Evolutionary conservation across 2,888 invertebrate species (phyloP), one percentile per base, ranked within the genome.

Genomic region (Antheraea assamensis): DNA sequence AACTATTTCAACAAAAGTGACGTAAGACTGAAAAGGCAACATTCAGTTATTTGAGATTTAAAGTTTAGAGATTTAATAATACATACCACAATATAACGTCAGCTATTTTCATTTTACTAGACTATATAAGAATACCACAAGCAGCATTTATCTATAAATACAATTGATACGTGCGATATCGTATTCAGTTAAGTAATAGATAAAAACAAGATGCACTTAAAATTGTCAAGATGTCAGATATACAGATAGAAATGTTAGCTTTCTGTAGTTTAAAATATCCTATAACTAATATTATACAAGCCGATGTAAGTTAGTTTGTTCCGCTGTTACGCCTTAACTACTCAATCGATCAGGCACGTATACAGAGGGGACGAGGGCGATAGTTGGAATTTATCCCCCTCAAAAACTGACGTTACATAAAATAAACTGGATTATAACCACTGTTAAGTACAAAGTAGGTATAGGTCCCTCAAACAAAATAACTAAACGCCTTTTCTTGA

Each of bases 51-150:
- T 1, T 49, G 17, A 49, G 49, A 49, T 49, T 19, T 17, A 49
- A 49, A 49, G 17, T 19, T n/a, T 55, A 7, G 7, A 7, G 21
- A 21, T 55, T 4, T n/a, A 21, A 21, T 8, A 58, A 47, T 72
- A 72, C 66, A 27, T 49, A 72, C 72, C 66, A 42, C 30, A 66
- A 64, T 8, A 61, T 8, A 19, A 47, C 52, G 42, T 10, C n/a
- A 21, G 47, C n/a, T 49, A 72, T 49, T 42, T 68, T 72, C 68
- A 72, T 72, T 66, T 30, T 68, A 49, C 52, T 72, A 17, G 10
- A 61, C 17, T 55, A n/a, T 21, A 61, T 42, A 42, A 31, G 7
- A 21, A 24, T 55, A 70, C 70, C 42, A 70, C 73, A 27, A 70
- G 13, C 42, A 42, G 35, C 35, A 42, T 21, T 7, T 0, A 49